Evolutionary conservation across 2,113 vertebrate species (phyloP).

Genomic region (Aphelocoma coerulescens): DNA sequence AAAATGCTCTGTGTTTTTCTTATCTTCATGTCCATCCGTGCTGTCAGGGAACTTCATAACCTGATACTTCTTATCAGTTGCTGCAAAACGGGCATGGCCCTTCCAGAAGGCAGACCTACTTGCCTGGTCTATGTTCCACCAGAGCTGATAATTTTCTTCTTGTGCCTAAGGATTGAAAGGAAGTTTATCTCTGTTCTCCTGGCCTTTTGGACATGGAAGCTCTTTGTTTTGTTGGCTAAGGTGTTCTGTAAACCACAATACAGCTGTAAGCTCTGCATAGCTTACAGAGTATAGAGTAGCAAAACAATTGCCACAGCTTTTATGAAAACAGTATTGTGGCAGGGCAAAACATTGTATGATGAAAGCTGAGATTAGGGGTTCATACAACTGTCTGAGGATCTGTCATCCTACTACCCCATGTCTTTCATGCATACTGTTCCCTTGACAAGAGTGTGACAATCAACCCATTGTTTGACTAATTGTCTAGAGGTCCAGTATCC

Average conservation of each 20-base stretch:
- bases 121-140: background rate
- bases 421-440: background rate
- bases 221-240: background rate
- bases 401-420: background rate
- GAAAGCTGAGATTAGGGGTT: background rate
- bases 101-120: background rate
- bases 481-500: background rate
- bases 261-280: background rate
- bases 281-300: background rate
- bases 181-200: background rate
- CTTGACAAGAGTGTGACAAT: background rate
- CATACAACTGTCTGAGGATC: background rate
- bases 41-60: background rate
- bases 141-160: background rate
- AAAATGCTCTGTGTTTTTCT: background rate
- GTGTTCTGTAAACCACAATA: background rate
- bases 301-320: background rate
- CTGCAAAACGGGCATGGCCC: background rate
- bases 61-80: background rate
- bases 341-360: background rate
- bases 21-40: background rate
- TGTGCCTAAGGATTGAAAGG: background rate
- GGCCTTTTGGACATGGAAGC: background rate
- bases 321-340: background rate
- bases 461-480: background rate